Conservation (phyloP, 2,113 vertebrate species). For the Ivindomyrus marchei region DNA sequence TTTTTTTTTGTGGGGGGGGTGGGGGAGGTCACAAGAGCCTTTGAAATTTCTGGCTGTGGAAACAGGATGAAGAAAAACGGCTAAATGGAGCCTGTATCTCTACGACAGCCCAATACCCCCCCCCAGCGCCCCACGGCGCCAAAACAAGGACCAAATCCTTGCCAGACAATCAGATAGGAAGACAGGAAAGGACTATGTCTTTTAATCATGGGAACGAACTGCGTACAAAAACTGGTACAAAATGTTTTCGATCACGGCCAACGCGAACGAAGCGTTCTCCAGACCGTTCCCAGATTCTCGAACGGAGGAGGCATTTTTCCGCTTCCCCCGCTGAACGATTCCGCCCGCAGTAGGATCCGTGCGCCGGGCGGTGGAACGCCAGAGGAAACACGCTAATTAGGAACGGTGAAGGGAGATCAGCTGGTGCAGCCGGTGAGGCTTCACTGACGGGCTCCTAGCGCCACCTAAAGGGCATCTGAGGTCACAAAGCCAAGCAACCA, state of each 20-base stretch:
- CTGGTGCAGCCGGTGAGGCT: not conserved
- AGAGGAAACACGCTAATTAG: not conserved
- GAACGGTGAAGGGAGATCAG: no score
- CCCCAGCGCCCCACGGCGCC: no score
- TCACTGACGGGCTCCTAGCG: not conserved
- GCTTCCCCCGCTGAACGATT: not conserved
- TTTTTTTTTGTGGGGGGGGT: not conserved
- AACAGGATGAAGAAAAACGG: not conserved
- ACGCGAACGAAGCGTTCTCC: not conserved
- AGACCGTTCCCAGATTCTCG: not conserved
- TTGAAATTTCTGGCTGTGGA: not conserved
- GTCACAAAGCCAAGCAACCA: not conserved
- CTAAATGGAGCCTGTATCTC: not conserved
- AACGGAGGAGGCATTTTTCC: not conserved
- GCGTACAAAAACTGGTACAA: not conserved
- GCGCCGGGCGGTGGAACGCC: not conserved
- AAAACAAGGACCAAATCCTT: not conserved
- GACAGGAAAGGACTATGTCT: not conserved
- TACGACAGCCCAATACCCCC: no score
- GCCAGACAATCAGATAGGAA: not conserved
- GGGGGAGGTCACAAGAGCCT: not conserved
- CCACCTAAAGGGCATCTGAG: not conserved
- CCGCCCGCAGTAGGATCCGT: not conserved
- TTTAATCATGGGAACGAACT: not conserved
- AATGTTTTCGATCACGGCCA: not conserved